Percentiles rank a stretch among this genome's conserved stretches.
Conservation (phyloP, 1,140 invertebrate genomes). For the Littorina saxatilis region DNA sequence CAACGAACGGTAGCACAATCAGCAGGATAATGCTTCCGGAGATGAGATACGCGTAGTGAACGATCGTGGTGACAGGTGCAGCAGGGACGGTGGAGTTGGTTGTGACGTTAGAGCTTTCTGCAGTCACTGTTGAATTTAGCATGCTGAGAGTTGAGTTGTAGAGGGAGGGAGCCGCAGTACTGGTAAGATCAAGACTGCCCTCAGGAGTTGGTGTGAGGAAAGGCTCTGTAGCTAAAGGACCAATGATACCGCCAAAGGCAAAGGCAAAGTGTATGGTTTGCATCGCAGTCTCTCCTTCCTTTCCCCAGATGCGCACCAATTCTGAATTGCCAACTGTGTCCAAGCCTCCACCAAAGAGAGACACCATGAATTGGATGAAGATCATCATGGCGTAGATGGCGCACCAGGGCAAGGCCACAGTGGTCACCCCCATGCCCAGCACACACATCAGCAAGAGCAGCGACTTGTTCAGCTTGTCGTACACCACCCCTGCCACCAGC, state of each 20-base stretch:
- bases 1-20: slow-evolving; percentile 21
- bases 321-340: slow-evolving; percentile 75
- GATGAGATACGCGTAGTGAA: slow-evolving; percentile 42
- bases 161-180: not conserved
- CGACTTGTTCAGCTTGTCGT: slow-evolving; percentile 49
- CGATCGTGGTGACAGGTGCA: slow-evolving; percentile 13
- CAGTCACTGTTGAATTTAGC: no score
- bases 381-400: slow-evolving; percentile 53
- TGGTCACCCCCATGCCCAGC: slow-evolving; percentile 34
- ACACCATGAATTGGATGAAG: slow-evolving; percentile 31
- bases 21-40: slow-evolving; percentile 31
- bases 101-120: not conserved
- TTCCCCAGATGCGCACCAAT: slow-evolving; percentile 75
- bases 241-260: slow-evolving; percentile 55
- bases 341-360: slow-evolving; percentile 42
- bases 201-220: slow-evolving; percentile 49
- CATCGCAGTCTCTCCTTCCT: slow-evolving; percentile 63
- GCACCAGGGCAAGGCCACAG: slow-evolving; percentile 49
- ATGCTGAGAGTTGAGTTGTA: not conserved
- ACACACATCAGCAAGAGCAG: slow-evolving; percentile 34
- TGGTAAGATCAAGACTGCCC: not conserved
- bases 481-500: slow-evolving; percentile 45
- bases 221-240: slow-evolving; percentile 56
- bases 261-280: slow-evolving; percentile 57
- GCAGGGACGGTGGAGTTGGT: not conserved